Evolutionary conservation across 2,888 invertebrate species (phyloP).

Genomic region (Allolobophora icterica): DNA sequence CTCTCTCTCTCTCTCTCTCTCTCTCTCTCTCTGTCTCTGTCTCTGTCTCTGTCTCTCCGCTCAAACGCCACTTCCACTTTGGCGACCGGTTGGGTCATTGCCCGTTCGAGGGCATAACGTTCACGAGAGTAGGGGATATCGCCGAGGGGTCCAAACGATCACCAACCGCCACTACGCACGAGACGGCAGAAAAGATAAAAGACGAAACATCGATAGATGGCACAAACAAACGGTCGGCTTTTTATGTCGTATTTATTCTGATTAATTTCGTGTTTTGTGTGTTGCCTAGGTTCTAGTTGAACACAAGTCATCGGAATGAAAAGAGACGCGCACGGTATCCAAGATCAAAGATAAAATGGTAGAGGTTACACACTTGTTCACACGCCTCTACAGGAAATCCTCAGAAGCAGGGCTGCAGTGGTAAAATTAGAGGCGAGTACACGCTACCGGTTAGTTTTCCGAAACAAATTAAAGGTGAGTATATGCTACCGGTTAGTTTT

Average conservation of each 20-base stretch:
- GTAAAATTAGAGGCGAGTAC: too few relatives aligned
- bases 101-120: background rate
- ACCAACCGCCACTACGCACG: background rate
- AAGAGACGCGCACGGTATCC: background rate
- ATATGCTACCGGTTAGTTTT: too few relatives aligned
- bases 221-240: background rate
- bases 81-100: background rate
- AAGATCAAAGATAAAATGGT: background rate
- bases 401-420: too few relatives aligned
- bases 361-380: background rate
- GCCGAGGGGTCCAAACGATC: background rate
- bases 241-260: background rate
- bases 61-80: background rate
- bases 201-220: background rate
- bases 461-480: too few relatives aligned
- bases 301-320: background rate
- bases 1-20: too few relatives aligned
- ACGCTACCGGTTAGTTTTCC: too few relatives aligned
- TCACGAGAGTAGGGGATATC: too few relatives aligned
- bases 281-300: background rate
- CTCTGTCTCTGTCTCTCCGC: too few relatives aligned
- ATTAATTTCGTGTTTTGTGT: background rate
- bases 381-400: background rate
- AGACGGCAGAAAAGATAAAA: background rate
- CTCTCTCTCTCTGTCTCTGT: background rate